phyloP scores from a whole-genome alignment of 2,888 invertebrate species.

The Prosopocoilus inquinatus region DNA sequence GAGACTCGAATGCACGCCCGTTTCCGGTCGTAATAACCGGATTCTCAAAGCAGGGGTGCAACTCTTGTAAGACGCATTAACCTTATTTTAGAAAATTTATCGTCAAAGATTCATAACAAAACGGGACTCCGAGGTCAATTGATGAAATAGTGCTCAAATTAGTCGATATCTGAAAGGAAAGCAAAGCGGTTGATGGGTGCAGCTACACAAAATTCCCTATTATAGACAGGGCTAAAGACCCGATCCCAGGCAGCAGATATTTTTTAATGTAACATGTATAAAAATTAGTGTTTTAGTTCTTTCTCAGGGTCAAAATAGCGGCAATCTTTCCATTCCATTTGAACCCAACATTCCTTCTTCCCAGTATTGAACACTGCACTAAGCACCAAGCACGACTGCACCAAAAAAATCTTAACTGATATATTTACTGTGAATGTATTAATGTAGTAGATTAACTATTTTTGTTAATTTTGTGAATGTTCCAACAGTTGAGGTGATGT shows the following conservation, averaged over 20 bases:
- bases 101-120: background rate
- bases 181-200: background rate
- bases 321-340: conserved; percentile 25
- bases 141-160: background rate
- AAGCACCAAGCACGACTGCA: conserved; percentile 34
- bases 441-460: conserved; percentile 1
- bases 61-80: background rate
- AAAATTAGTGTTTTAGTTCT: conserved; percentile 33
- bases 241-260: conserved; percentile 17
- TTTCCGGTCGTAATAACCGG: conserved; percentile 4
- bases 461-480: conserved; percentile 3
- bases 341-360: conserved; percentile 21
- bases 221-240: conserved; percentile 21
- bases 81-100: conserved; percentile 1
- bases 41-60: background rate
- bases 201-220: conserved; percentile 2
- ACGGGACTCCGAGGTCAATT: background rate
- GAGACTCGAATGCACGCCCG: background rate
- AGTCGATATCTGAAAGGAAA: background rate
- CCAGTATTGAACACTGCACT: conserved; percentile 25
- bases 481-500: conserved; percentile 8
- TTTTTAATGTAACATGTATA: conserved; percentile 27
- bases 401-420: conserved; percentile 4
- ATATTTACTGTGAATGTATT: conserved; percentile 7
- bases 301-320: conserved; percentile 44